A percentile compares a stretch with the other conserved stretches of the same genome.
Conservation (phyloP, 2,797 vertebrate genomes). For the Amblyraja radiata region DNA sequence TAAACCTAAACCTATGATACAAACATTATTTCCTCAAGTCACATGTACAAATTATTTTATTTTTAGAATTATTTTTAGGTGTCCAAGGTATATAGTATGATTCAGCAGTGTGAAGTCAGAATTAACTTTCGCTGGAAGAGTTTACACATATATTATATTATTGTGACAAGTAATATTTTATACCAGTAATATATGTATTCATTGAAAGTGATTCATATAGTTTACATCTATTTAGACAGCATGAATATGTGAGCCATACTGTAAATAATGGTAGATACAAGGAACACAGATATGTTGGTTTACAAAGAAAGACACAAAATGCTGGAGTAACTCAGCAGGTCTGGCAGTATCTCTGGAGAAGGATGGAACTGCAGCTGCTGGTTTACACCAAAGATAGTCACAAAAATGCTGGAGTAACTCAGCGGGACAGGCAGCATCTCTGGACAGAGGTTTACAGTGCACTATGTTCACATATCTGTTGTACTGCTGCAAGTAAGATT, state of each 20-base stretch:
- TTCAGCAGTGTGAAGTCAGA: not conserved
- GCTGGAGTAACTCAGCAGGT: too few relatives aligned
- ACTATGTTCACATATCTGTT: too few relatives aligned
- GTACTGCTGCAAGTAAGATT: too few relatives aligned
- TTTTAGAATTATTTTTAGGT: not conserved
- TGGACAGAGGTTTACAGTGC: too few relatives aligned
- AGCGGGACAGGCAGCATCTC: too few relatives aligned
- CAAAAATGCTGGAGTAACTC: too few relatives aligned
- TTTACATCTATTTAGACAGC: not conserved
- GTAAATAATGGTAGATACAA: not conserved
- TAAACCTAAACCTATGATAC: not conserved
- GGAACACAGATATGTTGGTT: too few relatives aligned
- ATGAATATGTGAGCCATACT: not conserved
- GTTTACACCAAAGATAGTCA: too few relatives aligned
- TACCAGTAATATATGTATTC: not conserved
- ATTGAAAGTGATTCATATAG: not conserved
- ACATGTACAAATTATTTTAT: not conserved
- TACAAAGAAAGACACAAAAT: too few relatives aligned
- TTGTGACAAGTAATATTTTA: not conserved
- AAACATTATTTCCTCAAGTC: not conserved
- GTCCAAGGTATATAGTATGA: not conserved
- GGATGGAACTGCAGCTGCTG: too few relatives aligned
- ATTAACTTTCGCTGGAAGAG: not conserved
- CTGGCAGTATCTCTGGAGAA: too few relatives aligned
- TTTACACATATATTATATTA: not conserved